Conservation (phyloP, 2,797 vertebrate species). For the Loriculus beryllinus region DNA sequence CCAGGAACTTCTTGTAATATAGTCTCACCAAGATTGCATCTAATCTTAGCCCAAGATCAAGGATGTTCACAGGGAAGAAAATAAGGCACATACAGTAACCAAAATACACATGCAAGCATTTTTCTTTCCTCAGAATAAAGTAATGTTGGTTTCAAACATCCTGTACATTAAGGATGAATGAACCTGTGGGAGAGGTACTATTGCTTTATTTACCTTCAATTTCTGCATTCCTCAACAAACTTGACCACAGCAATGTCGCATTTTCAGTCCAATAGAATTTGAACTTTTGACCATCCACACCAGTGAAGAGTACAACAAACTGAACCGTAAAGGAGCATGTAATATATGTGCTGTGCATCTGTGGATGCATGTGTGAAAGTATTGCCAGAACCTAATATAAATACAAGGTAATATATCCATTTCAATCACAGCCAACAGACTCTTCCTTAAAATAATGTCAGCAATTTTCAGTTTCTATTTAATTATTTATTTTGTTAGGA, state of each 20-base stretch:
- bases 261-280: neutral
- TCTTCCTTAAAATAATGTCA: neutral
- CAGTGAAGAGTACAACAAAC: neutral
- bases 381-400: neutral
- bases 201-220: neutral
- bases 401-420: neutral
- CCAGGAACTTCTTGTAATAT: neutral
- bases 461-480: neutral
- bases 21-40: neutral
- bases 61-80: neutral
- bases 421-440: neutral
- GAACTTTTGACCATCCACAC: neutral
- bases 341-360: neutral
- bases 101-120: neutral
- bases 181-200: neutral
- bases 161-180: neutral
- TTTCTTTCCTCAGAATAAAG: neutral
- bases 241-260: neutral
- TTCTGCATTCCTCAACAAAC: neutral
- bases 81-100: rapidly evolving
- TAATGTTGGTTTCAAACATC: neutral
- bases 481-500: neutral
- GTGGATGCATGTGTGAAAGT: neutral
- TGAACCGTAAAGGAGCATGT: neutral
- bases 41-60: neutral